Base-by-base conservation (phyloP, 1,140 invertebrate genomes). In the Drosophila parvula region DNA sequence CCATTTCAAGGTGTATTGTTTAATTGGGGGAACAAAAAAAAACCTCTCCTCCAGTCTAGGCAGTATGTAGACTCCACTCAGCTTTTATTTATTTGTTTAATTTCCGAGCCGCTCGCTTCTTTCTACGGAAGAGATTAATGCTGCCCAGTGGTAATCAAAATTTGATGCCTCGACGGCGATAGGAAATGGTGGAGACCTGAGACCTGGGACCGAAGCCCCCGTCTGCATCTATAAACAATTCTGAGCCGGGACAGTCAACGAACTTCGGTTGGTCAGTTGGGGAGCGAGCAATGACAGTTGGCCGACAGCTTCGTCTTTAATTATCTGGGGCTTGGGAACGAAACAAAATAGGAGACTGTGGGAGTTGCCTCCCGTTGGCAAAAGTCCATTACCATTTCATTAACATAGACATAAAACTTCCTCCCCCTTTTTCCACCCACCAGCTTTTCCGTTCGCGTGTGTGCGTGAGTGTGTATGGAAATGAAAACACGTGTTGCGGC, bases 401-500 rank as follows among this genome's bases (percentile, higher is more conserved):
- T 86, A 86, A 83, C 83, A 86, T 86, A 86, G 63, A 70, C 79
- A 89, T 89, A 89, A 88, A 86, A 68, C 34, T 51, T 34, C 34
- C 45, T 47, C 38, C 30, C 30, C 30, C 22, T 22, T 27, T 36
- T 27, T 10, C 63, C 62, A 53, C 47, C 41, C 58, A 40, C 36
- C 30, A 11, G 28, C 36, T 16, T 56, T 48, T 22, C 22, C 58
- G 22, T 5, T 16, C 22, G 18, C 16, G n/a, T 47, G 32, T 55
- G 32, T 55, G 51, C 34, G 34, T 76, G 47, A 58, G 69, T 81
- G 69, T 75, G 58, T 85, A 74, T 80, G 71, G 80, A 78, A 88
- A 84, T 89, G 77, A 71, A 89, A 83, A 89, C 83, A 88, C 83
- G 83, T 86, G 83, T 88, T 86, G 79, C 68, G 84, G 73, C 79